Evolutionary conservation across 2,113 vertebrate species (phyloP).

Genomic region (Ctenodactylus gundi): DNA sequence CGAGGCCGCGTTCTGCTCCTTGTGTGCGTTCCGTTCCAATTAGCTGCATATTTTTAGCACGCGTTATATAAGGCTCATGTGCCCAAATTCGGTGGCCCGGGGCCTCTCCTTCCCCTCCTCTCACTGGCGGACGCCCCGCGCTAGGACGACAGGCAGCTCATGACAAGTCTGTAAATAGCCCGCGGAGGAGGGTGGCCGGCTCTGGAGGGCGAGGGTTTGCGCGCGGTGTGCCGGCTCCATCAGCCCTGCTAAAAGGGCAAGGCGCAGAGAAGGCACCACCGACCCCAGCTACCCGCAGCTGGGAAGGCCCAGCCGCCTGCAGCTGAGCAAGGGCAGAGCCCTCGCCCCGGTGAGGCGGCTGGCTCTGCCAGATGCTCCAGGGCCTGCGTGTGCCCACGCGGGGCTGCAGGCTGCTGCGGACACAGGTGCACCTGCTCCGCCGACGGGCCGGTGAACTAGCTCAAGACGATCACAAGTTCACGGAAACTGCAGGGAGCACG

Average conservation of each 20-base stretch:
- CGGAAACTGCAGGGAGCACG: not conserved
- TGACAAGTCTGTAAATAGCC: conserved; percentile 76
- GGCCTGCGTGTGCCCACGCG: no score
- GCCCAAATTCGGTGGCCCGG: conserved; percentile 60
- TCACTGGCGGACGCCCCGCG: conserved; percentile 69
- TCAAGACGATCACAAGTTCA: no score
- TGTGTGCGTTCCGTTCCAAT: conserved; percentile 74
- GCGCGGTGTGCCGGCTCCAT: conserved; percentile 74
- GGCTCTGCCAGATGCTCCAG: no score
- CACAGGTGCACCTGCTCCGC: no score
- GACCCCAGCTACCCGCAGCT: not conserved
- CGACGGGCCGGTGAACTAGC: no score
- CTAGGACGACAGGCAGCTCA: conserved; percentile 61
- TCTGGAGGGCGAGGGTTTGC: conserved; percentile 68
- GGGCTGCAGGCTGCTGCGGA: no score
- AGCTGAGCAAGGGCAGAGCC: not conserved
- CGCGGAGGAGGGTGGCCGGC: conserved; percentile 63
- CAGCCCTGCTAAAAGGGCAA: conserved; percentile 78
- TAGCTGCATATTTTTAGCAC: conserved; percentile 75
- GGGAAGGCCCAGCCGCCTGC: conserved; percentile 16
- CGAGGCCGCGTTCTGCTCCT: no score
- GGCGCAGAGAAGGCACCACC: conserved; percentile 62
- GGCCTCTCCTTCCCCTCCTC: conserved; percentile 64
- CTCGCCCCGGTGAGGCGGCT: not conserved
- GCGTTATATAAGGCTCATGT: conserved; percentile 78